Evolutionary conservation across 2,797 vertebrate genomes (phyloP).

Genomic region (Chrysocyon brachyurus): DNA sequence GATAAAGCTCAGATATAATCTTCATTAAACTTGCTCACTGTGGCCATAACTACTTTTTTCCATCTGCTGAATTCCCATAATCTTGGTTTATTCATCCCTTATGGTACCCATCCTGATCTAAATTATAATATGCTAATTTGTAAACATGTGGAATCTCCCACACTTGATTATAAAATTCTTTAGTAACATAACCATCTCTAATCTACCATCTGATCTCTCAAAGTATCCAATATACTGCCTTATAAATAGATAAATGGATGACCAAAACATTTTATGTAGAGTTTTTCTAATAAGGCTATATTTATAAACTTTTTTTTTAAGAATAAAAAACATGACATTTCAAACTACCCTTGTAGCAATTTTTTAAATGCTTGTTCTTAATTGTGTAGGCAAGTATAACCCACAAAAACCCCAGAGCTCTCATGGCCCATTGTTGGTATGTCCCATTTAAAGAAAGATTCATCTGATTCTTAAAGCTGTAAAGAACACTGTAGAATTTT

Average conservation of each 20-base stretch:
- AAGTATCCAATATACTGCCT: not conserved
- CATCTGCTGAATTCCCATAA: not conserved
- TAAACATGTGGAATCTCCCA: not conserved
- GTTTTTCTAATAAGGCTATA: not conserved
- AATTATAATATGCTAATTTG: not conserved
- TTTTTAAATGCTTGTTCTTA: not conserved
- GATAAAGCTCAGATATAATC: constrained; percentile 2
- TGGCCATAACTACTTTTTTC: not conserved
- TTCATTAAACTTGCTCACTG: not conserved
- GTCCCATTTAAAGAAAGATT: not conserved
- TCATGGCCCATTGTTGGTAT: not conserved
- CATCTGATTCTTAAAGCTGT: not conserved
- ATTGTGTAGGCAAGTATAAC: not conserved
- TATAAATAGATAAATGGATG: not conserved
- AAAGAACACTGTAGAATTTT: not conserved
- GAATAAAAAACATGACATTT: not conserved
- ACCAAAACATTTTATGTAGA: not conserved
- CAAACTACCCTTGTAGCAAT: not conserved
- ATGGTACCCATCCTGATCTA: not conserved
- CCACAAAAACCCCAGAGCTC: not conserved
- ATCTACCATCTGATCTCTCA: not conserved
- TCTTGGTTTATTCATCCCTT: constrained; percentile 33
- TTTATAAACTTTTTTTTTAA: constrained; percentile 22
- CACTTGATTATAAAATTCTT: constrained; percentile 36
- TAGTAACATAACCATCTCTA: not conserved